A percentile compares a stretch with the other conserved stretches of the same genome.
Conservation (phyloP, 2,797 vertebrate species). For the Alca torda region DNA sequence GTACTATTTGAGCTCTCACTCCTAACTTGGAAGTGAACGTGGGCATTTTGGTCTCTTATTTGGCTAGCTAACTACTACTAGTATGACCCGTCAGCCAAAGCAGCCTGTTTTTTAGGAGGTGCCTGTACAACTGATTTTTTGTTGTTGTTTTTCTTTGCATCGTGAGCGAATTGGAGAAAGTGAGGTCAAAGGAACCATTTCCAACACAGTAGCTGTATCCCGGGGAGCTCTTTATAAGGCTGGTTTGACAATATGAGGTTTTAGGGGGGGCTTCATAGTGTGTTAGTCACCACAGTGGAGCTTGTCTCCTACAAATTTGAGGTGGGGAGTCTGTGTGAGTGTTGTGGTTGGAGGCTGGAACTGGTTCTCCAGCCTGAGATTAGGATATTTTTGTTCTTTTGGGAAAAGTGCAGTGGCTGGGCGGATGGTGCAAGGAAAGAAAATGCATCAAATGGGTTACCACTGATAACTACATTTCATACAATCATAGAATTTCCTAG, state of each 20-base stretch:
- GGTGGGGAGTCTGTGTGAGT: not conserved
- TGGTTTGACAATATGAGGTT: not conserved
- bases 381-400: not conserved
- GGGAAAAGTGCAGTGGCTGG: not conserved
- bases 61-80: not conserved
- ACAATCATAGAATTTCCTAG: too few relatives aligned
- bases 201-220: not conserved
- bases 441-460: not conserved
- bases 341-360: not conserved
- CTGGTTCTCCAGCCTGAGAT: not conserved
- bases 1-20: not conserved
- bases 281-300: not conserved
- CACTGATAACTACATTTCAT: not conserved
- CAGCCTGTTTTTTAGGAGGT: not conserved
- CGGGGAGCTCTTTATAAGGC: not conserved
- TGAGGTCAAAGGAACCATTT: not conserved
- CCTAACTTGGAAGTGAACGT: not conserved
- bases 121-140: not conserved
- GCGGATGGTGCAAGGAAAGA: not conserved
- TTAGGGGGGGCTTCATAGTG: accelerated
- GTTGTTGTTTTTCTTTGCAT: not conserved
- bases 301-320: not conserved
- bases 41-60: not conserved
- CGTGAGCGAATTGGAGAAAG: not conserved
- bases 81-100: not conserved